Evolutionary conservation across 2,888 invertebrate species (phyloP), one percentile per base, ranked within the genome.

Genomic region (Andrena dorsata): DNA sequence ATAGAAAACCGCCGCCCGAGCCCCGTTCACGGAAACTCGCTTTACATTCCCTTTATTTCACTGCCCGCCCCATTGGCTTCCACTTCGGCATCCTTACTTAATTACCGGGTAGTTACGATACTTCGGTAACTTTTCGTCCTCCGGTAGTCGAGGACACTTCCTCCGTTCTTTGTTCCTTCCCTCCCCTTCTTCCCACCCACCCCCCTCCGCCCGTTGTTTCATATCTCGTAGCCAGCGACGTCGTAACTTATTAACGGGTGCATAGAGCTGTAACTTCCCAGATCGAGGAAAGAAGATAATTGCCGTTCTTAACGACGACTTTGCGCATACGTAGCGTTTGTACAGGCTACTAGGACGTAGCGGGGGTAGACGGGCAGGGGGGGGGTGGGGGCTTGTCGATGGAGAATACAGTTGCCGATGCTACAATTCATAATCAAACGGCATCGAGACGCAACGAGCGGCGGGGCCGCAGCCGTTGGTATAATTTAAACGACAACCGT

Each of bases 11-110:
- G 85, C 90, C 87, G 79, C 68, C 79, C 65, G 58, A 35, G 23
- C 66, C 58, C 64, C 35, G 69, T 65, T 77, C 85, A 64, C 82
- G 80, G 80, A 64, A 79, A 79, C 75, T 75, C 82, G 86, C 88
- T 90, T 90, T 89, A 86, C 90, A 91, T 90, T 89, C 90, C 87
- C 90, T 90, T 91, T 91, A 91, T 92, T 90, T 87, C 88, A 77
- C 79, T 81, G 85, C 76, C 84, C 87, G 88, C 90, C 81, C 84
- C 85, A 89, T 90, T 88, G 90, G 85, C 87, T 86, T 88, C 86
- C 84, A 85, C 84, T 88, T 85, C 80, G 82, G 87, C 85, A 83
- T 88, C 82, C 79, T 83, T 80, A 88, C 88, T 88, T 88, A 88
- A 88, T 88, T 88, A 88, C 78, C 85, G 74, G 85, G 70, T 85